Conservation (phyloP, 2,113 vertebrate genomes). For the Hemichromis elongatus region DNA sequence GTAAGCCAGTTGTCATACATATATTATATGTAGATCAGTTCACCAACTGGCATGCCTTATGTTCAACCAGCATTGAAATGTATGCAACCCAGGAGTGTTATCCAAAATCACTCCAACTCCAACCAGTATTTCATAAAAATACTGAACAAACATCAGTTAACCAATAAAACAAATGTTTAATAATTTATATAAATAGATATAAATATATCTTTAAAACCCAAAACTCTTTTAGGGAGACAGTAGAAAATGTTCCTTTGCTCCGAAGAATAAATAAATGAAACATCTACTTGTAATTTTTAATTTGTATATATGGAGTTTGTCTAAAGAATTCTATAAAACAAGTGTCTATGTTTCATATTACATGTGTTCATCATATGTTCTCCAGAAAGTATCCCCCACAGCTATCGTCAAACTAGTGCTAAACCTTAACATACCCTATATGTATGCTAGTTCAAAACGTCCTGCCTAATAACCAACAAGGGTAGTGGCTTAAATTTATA, state of each 20-base stretch:
- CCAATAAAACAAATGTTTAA: neutral
- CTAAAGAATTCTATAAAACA: neutral
- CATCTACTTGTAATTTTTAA: neutral
- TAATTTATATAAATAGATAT: too few relatives aligned
- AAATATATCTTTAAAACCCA: neutral
- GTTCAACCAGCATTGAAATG: neutral
- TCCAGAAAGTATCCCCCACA: neutral
- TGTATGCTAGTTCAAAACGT: neutral
- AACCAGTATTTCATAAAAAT: neutral
- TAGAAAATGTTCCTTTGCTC: neutral
- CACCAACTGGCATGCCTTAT: neutral
- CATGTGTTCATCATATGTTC: neutral
- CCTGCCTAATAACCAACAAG: neutral
- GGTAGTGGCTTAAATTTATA: neutral
- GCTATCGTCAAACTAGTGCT: neutral
- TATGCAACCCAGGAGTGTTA: neutral
- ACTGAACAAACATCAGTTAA: neutral
- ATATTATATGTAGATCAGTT: neutral
- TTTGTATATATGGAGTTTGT: neutral
- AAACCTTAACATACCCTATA: neutral
- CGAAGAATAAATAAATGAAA: neutral
- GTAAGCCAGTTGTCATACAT: neutral
- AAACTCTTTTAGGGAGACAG: neutral
- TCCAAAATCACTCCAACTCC: neutral
- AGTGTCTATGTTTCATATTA: neutral